Evolutionary conservation across 2,113 vertebrate genomes (phyloP).

Genomic region (Notarius quadriscutis): DNA sequence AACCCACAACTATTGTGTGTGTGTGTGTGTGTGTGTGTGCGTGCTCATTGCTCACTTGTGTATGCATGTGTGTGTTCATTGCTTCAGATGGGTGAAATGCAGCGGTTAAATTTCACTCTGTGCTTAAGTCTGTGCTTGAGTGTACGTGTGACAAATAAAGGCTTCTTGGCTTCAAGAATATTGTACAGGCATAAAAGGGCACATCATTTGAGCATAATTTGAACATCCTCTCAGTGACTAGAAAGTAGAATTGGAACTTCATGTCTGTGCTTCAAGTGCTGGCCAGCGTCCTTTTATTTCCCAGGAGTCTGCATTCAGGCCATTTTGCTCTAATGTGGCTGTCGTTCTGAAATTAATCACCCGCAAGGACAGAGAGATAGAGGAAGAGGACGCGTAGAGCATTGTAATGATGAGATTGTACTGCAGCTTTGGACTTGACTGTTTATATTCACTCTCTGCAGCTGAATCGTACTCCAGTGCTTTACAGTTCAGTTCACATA

Average conservation of each 20-base stretch:
- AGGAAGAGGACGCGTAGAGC: not conserved
- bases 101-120: too few relatives aligned
- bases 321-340: slow-evolving; percentile 28
- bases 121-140: too few relatives aligned
- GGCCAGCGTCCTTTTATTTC: slow-evolving; percentile 27
- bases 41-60: too few relatives aligned
- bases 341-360: slow-evolving; percentile 34
- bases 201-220: not conserved
- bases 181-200: not conserved
- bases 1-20: too few relatives aligned
- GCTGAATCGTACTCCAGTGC: not conserved
- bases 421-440: not conserved
- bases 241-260: not conserved
- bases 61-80: too few relatives aligned
- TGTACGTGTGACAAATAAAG: too few relatives aligned
- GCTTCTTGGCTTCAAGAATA: not conserved
- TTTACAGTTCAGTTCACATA: not conserved
- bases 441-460: slow-evolving; percentile 14
- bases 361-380: slow-evolving; percentile 1
- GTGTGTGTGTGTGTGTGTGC: too few relatives aligned
- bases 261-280: slow-evolving; percentile 19
- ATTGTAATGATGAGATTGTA: not conserved
- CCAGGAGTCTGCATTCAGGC: slow-evolving; percentile 24
- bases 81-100: too few relatives aligned
- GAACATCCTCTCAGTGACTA: slow-evolving; percentile 4